Evolutionary conservation across 2,113 vertebrate genomes (phyloP), one percentile per base, ranked within the genome.

Genomic region (Xyrauchen texanus): DNA sequence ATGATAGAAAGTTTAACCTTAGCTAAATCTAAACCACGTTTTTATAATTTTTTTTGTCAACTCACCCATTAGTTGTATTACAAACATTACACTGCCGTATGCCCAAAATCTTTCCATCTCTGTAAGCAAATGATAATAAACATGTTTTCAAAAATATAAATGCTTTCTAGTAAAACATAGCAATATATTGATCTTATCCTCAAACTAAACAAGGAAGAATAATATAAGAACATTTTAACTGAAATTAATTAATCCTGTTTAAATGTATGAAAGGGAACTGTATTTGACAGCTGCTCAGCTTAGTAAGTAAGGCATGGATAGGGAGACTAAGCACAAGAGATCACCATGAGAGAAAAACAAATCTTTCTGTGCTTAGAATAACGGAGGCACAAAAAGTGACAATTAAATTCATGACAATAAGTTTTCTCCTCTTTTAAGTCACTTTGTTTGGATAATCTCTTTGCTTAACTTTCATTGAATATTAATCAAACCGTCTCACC

Each of bases 281-380:
- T 82, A 78, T 84, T 81, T 63, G 85, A 86, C 89, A 91, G 88
- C 87, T 86, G 88, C 82, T 88, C 73, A 82, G 86, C 81, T 87
- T 73, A 88, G 83, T 82, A 34, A 34, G 21, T 34, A 92, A 92
- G 91, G 91, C 91, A 89, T 91, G 88, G 88, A 85, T 85, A 85
- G 82, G 87, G 81, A 79, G 11, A 77, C 16, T 55, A 76, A 77
- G 86, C 82, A 83, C 84, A 80, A 83, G 62, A 68, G 64, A 78
- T 61, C 16, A 15, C 51, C 21, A 34, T 3, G 46, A 16, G 45
- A 15, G 51, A 69, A 70, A 82, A 57, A 55, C 42, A 34, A 81
- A 81, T 34, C 75, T 64, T 71, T 15, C n/a, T 4, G 13, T 52
- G 11, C 57, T 63, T 44, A 13, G 62, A 12, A 34, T 34, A 34